Percentiles rank a stretch among this genome's conserved stretches.
phyloP scores from a whole-genome alignment of 1,140 invertebrate genomes.

The Delia radicum region DNA sequence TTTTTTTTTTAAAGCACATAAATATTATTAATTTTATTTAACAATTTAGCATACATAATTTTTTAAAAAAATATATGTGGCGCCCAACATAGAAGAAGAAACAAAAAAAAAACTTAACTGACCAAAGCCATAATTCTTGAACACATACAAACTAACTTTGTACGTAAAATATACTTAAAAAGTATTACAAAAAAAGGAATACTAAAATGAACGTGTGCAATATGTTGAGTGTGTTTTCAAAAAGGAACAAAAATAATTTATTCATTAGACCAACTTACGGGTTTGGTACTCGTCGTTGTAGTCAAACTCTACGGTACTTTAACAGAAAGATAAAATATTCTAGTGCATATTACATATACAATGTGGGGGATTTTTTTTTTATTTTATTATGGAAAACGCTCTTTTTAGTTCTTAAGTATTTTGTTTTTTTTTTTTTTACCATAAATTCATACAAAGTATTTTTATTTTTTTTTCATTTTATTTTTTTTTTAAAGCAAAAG shows the following conservation, averaged over 20 bases:
- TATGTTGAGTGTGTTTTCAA: not conserved
- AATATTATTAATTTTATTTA: too few relatives aligned
- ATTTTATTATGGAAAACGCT: not conserved
- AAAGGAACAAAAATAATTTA: slow-evolving; percentile 4
- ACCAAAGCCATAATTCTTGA: not conserved
- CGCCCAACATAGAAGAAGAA: not conserved
- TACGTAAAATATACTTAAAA: not conserved
- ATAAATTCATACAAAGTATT: not conserved
- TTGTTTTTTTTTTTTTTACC: not conserved
- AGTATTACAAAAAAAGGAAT: not conserved
- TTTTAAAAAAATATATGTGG: not conserved
- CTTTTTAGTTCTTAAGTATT: not conserved
- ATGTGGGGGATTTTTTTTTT: slow-evolving; percentile 1
- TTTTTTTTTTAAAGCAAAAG: not conserved
- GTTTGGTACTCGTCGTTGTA: not conserved
- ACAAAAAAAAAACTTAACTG: not conserved
- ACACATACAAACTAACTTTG: not conserved
- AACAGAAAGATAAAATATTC: not conserved
- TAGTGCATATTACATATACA: not conserved
- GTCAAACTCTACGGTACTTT: not conserved
- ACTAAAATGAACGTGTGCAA: not conserved
- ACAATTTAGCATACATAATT: not conserved
- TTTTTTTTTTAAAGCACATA: too few relatives aligned
- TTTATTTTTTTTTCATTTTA: not conserved
- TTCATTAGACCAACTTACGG: slow-evolving; percentile 9